These are phyloP conservation scores for Drosophila micromelanica DNA, from an alignment of 1,140 invertebrate genomes.

Conservation along the genomic window DNA sequence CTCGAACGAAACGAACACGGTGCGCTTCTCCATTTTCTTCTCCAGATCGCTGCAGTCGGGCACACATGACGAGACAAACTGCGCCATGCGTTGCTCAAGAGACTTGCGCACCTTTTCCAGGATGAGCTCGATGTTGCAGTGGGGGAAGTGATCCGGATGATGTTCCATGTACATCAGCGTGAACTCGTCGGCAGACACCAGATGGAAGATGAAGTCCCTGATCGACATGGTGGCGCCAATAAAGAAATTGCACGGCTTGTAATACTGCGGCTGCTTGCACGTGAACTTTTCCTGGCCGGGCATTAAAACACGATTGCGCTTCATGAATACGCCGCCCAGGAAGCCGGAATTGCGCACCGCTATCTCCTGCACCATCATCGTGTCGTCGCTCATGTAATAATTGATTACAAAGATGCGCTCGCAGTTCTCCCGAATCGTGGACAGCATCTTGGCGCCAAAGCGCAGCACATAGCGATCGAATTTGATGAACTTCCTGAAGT, in stretches of 20 bases:
- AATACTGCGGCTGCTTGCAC: conserved; percentile 89
- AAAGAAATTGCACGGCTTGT: conserved; percentile 91
- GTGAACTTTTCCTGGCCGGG: conserved; percentile 90
- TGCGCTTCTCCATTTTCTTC: conserved; percentile 38
- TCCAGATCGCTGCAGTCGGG: conserved; percentile 55
- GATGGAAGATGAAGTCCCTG: conserved; percentile 90
- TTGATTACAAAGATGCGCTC: conserved; percentile 92
- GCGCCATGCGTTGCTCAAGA: conserved; percentile 81
- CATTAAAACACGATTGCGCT: conserved; percentile 88
- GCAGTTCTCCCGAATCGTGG: conserved; percentile 88
- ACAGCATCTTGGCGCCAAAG: conserved; percentile 91
- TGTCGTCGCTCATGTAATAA: conserved; percentile 93
- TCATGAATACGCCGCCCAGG: conserved; percentile 89
- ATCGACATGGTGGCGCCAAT: conserved; percentile 91
- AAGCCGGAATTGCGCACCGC: conserved; percentile 90
- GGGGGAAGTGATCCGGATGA: conserved; percentile 89
- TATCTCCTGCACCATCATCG: conserved; percentile 92
- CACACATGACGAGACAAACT: conserved; percentile 53
- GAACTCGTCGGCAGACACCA: conserved; percentile 94
- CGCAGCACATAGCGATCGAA: conserved; percentile 91
- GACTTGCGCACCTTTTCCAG: conserved; percentile 88
- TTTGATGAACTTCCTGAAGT: conserved; percentile 92
- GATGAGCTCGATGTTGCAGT: conserved; percentile 88
- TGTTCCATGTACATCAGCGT: conserved; percentile 94
- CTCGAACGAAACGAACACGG: conserved; percentile 79